phyloP scores from a whole-genome alignment of 1,140 invertebrate species.

The Odontomachus brunneus region DNA sequence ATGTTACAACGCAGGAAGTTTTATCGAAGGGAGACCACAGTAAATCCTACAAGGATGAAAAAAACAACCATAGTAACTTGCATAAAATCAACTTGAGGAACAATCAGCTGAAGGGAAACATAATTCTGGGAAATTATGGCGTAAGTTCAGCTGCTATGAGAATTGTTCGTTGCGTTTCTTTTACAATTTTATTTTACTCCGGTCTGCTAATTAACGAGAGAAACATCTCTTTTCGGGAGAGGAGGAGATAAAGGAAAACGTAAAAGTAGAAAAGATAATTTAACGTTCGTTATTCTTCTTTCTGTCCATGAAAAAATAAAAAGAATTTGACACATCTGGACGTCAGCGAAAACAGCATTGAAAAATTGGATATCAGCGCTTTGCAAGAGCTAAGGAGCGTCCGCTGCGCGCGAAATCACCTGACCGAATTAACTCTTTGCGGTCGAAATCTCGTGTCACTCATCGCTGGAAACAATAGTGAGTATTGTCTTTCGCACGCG shows the following conservation, averaged over 20 bases:
- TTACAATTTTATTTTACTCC: conserved; percentile 30
- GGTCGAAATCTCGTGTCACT: conserved; percentile 89
- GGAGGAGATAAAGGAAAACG: no score
- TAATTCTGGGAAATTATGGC: conserved; percentile 93
- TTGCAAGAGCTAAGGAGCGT: conserved; percentile 89
- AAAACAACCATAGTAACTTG: conserved; percentile 85
- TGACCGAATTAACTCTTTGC: conserved; percentile 89
- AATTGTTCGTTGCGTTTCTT: not conserved
- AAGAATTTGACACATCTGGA: conserved; percentile 91
- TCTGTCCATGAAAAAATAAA: conserved; percentile 74
- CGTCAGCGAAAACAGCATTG: conserved; percentile 92
- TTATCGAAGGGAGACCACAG: conserved; percentile 79
- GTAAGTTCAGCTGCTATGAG: conserved; percentile 85
- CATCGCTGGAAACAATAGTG: conserved; percentile 91
- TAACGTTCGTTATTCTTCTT: conserved; percentile 38
- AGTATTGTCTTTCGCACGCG: not conserved
- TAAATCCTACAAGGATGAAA: conserved; percentile 79
- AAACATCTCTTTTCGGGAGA: no score
- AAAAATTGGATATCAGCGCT: conserved; percentile 90
- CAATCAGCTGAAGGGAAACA: conserved; percentile 92
- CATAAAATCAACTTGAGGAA: conserved; percentile 90
- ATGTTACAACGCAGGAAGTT: conserved; percentile 77
- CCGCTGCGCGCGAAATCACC: conserved; percentile 90
- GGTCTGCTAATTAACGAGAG: not conserved
- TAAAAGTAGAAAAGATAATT: not conserved